Percentiles rank a stretch among this genome's conserved stretches.
These are phyloP conservation scores for Corbicula japonica DNA, from an alignment of 2,888 invertebrate genomes.

Conservation along the genomic window DNA sequence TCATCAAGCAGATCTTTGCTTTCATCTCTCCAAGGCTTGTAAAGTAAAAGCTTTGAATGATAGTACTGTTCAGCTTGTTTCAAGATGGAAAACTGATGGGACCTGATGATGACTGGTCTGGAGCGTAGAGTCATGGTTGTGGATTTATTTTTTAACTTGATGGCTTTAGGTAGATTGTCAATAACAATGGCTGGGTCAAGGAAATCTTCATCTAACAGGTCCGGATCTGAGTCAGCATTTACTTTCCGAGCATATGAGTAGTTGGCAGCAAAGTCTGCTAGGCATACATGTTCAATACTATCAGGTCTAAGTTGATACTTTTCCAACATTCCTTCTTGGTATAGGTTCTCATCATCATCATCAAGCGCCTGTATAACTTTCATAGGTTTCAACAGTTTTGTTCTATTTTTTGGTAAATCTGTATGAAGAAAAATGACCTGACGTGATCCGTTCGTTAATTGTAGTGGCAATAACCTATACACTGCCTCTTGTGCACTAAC, in stretches of 20 bases:
- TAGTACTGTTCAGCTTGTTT: constrained; percentile 42
- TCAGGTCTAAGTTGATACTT: constrained; percentile 20
- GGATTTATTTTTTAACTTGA: not conserved
- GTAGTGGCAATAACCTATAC: constrained; percentile 44
- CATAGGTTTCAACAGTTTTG: constrained; percentile 51
- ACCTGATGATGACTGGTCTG: constrained; percentile 36
- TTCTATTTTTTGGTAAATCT: constrained; percentile 53
- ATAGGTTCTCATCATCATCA: constrained; percentile 52
- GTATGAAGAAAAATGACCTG: constrained; percentile 47
- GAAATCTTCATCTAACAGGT: not conserved
- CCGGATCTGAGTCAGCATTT: not conserved
- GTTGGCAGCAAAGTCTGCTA: constrained; percentile 36
- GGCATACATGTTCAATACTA: constrained; percentile 18
- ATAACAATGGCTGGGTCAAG: constrained; percentile 6
- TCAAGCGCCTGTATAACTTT: constrained; percentile 38
- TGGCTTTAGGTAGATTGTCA: not conserved
- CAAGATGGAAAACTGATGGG: constrained; percentile 35
- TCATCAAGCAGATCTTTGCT: constrained; percentile 8
- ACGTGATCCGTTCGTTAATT: constrained; percentile 23
- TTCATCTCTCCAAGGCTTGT: constrained; percentile 48
- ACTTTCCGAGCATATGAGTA: constrained; percentile 2
- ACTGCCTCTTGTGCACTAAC: constrained; percentile 59
- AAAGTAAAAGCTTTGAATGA: constrained; percentile 40
- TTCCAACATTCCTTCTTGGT: constrained; percentile 31
- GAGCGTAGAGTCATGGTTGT: constrained; percentile 19